Base-by-base conservation (phyloP, 2,113 vertebrate genomes). In the Entosphenus tridentatus region DNA sequence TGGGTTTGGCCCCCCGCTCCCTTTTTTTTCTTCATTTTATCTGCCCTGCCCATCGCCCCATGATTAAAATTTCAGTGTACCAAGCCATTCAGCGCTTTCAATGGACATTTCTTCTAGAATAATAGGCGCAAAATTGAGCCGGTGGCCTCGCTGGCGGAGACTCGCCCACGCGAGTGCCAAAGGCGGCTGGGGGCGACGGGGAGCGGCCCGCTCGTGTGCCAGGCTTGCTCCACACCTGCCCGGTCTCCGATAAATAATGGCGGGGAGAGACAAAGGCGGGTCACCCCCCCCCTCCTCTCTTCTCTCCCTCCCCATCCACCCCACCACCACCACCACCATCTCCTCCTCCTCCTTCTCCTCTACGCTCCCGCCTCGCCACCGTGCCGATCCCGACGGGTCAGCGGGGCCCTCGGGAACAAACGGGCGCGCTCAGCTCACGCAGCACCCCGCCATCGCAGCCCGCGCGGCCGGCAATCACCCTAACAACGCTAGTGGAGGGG, bases 41-140 rank as follows among this genome's bases (percentile, higher is more conserved):
- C 62, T 65, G 62, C 21, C 62, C 62, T 9, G 10, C 62, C 62
- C n/a, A 39, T 39, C 39, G n/a, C 62, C n/a, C 21, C 62, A 16
- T 65, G 62, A 65, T 65, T 65, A 65, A 65, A 65, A 65, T 65
- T 65, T 65, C 62, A 21, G 62, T 65, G n/a, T 65, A 11, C 62
- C 9, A 65, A 65, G n/a, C 62, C 10, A 65, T 65, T 65, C 62
- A 65, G 21, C 8, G 10, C 62, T 65, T 65, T 65, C 62, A 65
- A 65, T 65, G 62, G 62, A 65, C 62, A 65, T 65, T 65, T 65
- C n/a, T 65, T 65, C 62, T 65, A 65, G 62, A 65, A 65, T n/a
- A 65, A 65, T 65, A 21, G 62, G 62, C 62, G n/a, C 62, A n/a
- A 65, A 65, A 65, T 65, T 65, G 62, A 65, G 62, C n/a, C 62